phyloP scores from a whole-genome alignment of 2,888 invertebrate genomes.

The Melipona bicolor region DNA sequence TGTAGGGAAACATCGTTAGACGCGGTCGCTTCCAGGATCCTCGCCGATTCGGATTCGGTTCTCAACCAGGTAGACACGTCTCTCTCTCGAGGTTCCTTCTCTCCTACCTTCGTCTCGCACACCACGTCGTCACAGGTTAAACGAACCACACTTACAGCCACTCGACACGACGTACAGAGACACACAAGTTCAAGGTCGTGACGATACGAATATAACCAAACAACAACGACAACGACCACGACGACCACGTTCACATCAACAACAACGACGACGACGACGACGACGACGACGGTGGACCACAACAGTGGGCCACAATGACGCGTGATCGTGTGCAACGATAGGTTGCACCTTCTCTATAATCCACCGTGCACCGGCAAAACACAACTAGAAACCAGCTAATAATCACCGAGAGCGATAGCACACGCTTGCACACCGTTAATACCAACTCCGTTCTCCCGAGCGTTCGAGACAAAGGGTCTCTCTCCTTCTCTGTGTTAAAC shows the following conservation, averaged over 20 bases:
- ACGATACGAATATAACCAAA: constrained; percentile 12
- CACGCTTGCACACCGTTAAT: too few relatives aligned
- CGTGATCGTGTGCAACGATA: not conserved
- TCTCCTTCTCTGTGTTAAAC: not conserved
- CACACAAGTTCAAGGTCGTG: constrained; percentile 72
- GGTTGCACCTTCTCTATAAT: not conserved
- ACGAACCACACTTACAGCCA: constrained; percentile 47
- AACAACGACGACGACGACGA: not conserved
- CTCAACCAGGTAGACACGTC: not conserved
- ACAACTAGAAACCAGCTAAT: constrained; percentile 8
- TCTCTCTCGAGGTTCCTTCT: not conserved
- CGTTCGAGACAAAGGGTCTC: constrained; percentile 47
- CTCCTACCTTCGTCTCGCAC: constrained; percentile 19
- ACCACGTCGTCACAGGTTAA: constrained; percentile 56
- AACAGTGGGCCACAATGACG: not conserved
- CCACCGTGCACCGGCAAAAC: constrained; percentile 16
- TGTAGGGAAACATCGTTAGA: constrained; percentile 81
- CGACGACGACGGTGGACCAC: not conserved
- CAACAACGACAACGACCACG: not conserved
- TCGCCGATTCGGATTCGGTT: constrained; percentile 15
- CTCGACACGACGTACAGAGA: constrained; percentile 29
- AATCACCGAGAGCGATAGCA: not conserved
- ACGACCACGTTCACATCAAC: too few relatives aligned
- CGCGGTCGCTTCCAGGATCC: constrained; percentile 59
- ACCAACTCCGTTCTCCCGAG: too few relatives aligned